Evolutionary conservation across 2,113 vertebrate species (phyloP).

Genomic region (Egretta garzetta): DNA sequence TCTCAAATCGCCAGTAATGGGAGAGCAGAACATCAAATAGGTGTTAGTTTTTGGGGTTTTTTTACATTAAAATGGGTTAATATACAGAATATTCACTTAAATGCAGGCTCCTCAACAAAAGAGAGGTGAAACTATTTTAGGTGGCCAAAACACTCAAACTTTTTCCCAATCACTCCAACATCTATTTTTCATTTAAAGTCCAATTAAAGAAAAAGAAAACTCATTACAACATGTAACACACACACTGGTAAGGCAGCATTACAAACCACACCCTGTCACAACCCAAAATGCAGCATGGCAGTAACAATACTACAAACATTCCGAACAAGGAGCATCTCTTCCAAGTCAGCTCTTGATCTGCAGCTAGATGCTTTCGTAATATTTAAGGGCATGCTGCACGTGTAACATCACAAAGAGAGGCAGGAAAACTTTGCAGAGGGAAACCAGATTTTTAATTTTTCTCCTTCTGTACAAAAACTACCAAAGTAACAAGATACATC

Average conservation of each 20-base stretch:
- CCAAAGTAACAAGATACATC: neutral
- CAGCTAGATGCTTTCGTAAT: neutral
- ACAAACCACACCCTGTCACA: neutral
- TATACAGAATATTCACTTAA: neutral
- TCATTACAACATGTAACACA: accelerated
- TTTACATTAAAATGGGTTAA: neutral
- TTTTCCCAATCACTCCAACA: neutral
- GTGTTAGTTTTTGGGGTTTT: neutral
- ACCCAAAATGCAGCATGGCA: accelerated
- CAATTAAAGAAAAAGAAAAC: neutral
- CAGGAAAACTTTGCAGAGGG: neutral
- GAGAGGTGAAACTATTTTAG: neutral
- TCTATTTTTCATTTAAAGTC: neutral
- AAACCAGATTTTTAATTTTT: neutral
- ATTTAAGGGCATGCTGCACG: neutral
- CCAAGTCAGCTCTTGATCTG: neutral
- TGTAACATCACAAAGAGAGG: neutral
- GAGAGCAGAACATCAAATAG: neutral
- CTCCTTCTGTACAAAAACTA: neutral
- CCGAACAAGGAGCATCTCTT: neutral
- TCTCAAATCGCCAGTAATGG: neutral
- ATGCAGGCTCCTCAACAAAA: neutral
- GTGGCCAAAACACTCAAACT: neutral
- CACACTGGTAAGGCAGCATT: accelerated
- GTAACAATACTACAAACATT: neutral